phyloP scores from a whole-genome alignment of 2,888 invertebrate genomes.

The Xanthia togata region DNA sequence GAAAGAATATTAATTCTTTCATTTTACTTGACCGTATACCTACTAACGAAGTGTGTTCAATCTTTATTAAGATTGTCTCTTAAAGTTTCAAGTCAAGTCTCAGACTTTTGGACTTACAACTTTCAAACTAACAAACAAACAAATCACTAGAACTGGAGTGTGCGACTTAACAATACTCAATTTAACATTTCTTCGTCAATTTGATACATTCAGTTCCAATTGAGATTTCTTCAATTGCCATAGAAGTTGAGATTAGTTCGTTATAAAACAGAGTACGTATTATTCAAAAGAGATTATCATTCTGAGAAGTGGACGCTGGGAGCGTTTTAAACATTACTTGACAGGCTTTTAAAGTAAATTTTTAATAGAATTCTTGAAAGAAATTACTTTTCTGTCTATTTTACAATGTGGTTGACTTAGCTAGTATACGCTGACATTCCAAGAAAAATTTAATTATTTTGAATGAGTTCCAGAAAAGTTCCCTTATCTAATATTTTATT shows the following conservation, averaged over 20 bases:
- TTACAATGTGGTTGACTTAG: constrained; percentile 8
- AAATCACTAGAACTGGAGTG: constrained; percentile 5
- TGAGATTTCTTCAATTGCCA: constrained; percentile 24
- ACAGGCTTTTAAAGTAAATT: constrained; percentile 37
- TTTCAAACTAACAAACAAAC: constrained; percentile 29
- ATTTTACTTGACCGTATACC: too few species aligned
- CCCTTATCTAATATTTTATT: background rate
- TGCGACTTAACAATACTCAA: constrained; percentile 35
- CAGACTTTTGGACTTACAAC: constrained; percentile 4
- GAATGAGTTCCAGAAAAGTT: background rate
- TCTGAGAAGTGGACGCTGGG: background rate
- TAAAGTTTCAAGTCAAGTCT: constrained; percentile 8
- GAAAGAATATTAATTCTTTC: too few species aligned
- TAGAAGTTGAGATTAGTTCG: constrained; percentile 42
- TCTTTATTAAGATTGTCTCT: background rate
- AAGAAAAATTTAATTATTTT: background rate
- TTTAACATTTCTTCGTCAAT: constrained; percentile 35
- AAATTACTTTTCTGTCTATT: constrained; percentile 37
- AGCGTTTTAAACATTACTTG: constrained; percentile 21
- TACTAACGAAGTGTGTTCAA: background rate
- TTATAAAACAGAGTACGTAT: constrained; percentile 32
- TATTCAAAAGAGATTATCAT: background rate
- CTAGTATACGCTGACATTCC: background rate
- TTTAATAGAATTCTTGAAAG: constrained; percentile 12
- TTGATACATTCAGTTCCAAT: constrained; percentile 30